Conservation (phyloP, 2,888 invertebrate genomes). For the Eumerus sabulonum region DNA sequence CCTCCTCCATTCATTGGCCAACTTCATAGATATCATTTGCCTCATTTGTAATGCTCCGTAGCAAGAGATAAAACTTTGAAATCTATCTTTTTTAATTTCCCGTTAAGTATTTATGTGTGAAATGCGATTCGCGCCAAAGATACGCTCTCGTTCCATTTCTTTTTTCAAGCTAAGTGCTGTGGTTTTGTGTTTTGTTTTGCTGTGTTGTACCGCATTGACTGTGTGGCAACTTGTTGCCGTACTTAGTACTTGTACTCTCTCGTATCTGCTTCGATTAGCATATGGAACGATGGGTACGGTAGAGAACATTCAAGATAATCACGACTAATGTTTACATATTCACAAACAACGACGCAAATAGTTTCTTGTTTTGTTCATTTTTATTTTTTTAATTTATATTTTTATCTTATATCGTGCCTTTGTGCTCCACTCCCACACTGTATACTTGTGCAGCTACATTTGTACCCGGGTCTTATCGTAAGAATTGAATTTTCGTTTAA, state of each 20-base stretch:
- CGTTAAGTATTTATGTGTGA: conserved; percentile 22
- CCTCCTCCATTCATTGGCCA: no score
- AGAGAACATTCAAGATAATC: conserved; percentile 25
- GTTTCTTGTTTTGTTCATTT: no score
- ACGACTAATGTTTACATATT: conserved; percentile 28
- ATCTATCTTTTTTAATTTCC: conserved; percentile 41
- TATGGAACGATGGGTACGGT: conserved; percentile 33
- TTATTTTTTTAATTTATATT: no score
- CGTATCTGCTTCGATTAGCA: conserved; percentile 48
- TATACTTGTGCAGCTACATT: neutral
- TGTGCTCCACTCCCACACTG: no score
- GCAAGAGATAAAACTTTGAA: conserved; percentile 32
- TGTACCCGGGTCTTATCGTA: neutral
- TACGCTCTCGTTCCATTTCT: neutral
- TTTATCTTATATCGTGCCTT: no score
- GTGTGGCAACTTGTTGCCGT: conserved; percentile 23
- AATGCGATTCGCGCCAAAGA: conserved; percentile 35
- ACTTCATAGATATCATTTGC: conserved; percentile 5
- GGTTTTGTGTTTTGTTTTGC: neutral
- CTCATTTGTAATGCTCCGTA: conserved; percentile 39
- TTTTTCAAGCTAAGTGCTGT: neutral
- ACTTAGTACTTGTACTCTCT: neutral
- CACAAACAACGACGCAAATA: neutral
- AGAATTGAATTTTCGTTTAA: conserved; percentile 30
- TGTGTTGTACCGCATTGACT: neutral